These are phyloP conservation scores for Piprites chloris DNA, from an alignment of 2,113 vertebrate genomes.

Conservation along the genomic window DNA sequence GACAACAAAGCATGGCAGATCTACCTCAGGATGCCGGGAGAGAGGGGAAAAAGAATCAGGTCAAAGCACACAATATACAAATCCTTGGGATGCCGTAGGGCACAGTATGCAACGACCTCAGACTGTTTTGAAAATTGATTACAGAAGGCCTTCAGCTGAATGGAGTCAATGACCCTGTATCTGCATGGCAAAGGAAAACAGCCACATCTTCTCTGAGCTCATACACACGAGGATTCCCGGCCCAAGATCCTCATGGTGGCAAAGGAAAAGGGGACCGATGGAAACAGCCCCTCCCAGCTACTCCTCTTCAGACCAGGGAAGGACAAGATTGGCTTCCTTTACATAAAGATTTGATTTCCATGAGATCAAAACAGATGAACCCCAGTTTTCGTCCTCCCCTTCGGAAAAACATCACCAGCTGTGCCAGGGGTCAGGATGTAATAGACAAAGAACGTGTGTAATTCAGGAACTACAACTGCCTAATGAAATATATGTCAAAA, in stretches of 20 bases:
- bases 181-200: neutral
- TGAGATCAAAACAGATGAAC: neutral
- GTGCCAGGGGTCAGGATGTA: neutral
- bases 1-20: conserved; percentile 16
- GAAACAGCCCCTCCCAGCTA: neutral
- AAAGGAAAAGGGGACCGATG: neutral
- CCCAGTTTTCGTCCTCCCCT: neutral
- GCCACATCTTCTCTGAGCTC: neutral
- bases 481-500: conserved; percentile 55
- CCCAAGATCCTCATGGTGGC: neutral
- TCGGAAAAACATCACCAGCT: neutral
- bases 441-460: conserved; percentile 16
- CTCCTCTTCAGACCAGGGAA: neutral
- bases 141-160: conserved; percentile 51
- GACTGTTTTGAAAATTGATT: conserved; percentile 54
- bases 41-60: conserved; percentile 29
- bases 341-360: neutral
- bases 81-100: conserved; percentile 19
- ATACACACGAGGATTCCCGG: neutral
- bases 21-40: conserved; percentile 30
- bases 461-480: conserved; percentile 49
- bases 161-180: conserved; percentile 38
- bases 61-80: conserved; percentile 45
- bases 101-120: conserved; percentile 37
- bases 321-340: neutral